Evolutionary conservation across 1,140 invertebrate species (phyloP).

Genomic region (Drosophila insularis): DNA sequence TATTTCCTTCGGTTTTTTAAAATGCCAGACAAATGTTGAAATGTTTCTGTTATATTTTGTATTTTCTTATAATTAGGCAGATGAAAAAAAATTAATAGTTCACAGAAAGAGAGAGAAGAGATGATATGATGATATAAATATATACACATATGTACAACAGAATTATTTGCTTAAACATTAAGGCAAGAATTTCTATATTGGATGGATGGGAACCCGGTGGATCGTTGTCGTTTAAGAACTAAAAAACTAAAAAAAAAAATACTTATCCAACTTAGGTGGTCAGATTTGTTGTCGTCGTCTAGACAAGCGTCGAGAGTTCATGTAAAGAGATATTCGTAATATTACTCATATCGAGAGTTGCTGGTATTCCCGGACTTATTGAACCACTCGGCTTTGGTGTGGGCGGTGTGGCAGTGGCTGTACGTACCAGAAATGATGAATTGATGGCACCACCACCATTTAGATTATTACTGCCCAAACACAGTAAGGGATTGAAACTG

Average conservation of each 20-base stretch:
- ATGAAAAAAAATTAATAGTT: neutral
- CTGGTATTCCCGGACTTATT: slow-evolving; percentile 86
- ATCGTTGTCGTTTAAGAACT: slow-evolving; percentile 42
- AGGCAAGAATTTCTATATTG: slow-evolving; percentile 3
- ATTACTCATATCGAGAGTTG: slow-evolving; percentile 87
- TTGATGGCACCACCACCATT: slow-evolving; percentile 49
- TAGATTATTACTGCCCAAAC: slow-evolving; percentile 31
- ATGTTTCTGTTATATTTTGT: neutral
- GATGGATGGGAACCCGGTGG: slow-evolving; percentile 42
- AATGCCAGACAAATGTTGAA: too few species aligned
- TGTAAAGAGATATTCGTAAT: slow-evolving; percentile 86
- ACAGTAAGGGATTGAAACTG: slow-evolving; percentile 77
- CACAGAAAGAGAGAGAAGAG: neutral
- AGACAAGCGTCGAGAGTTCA: slow-evolving; percentile 88
- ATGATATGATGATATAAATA: slow-evolving; percentile 29
- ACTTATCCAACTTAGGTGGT: neutral
- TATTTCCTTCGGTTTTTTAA: neutral
- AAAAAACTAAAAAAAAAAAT: neutral
- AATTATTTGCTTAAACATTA: slow-evolving; percentile 26
- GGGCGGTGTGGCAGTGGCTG: slow-evolving; percentile 83
- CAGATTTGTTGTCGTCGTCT: neutral
- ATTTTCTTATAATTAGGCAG: neutral
- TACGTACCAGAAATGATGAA: slow-evolving; percentile 79
- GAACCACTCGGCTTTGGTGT: slow-evolving; percentile 84
- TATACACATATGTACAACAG: slow-evolving; percentile 68